Evolutionary conservation across 2,888 invertebrate species (phyloP), one percentile per base, ranked within the genome.

Genomic region (Hipparchia sbordonii): DNA sequence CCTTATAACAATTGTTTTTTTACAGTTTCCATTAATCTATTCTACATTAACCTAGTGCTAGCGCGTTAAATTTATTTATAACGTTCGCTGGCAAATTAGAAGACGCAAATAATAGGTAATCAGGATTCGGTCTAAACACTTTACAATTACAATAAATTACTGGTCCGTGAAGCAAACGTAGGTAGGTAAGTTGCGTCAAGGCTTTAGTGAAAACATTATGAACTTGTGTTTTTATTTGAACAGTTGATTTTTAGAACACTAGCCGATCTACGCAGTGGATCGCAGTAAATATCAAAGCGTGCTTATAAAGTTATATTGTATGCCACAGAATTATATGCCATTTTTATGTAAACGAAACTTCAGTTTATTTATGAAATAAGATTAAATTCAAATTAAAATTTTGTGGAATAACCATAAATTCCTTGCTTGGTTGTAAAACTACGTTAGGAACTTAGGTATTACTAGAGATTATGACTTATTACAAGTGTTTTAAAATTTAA

Each of bases 181-280:
- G 23, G 23, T 75, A 71, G 70, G 8, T 75, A 73, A 74, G 33
- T 74, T 76, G 75, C 78, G 79, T 79, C 81, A 79, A 71, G 69
- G 71, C 67, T 75, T 65, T 82, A 84, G 84, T 79, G 79, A 84
- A 78, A 75, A 71, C 75, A 83, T 84, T 84, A 81, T 85, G 63
- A 72, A 68, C 73, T 70, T 63, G 65, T 76, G 63, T 76, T 80
- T 72, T 78, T 82, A 75, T 86, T 85, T 81, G 69, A 70, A 78
- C 86, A 86, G 79, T 77, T 84, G 84, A 65, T 67, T 67, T 59
- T 33, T 68, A 23, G 48, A 48, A 57, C 45, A 57, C 33, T 48
- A 46, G 48, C 7, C 46, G 23, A 48, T 12, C 67, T 68, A 68
- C 67, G 67, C 67, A 68, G 59, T 68, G 48, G 57, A 67, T 48